Evolutionary conservation across 2,888 invertebrate genomes (phyloP), one percentile per base, ranked within the genome.

Genomic region (Scaptomyza reducta): DNA sequence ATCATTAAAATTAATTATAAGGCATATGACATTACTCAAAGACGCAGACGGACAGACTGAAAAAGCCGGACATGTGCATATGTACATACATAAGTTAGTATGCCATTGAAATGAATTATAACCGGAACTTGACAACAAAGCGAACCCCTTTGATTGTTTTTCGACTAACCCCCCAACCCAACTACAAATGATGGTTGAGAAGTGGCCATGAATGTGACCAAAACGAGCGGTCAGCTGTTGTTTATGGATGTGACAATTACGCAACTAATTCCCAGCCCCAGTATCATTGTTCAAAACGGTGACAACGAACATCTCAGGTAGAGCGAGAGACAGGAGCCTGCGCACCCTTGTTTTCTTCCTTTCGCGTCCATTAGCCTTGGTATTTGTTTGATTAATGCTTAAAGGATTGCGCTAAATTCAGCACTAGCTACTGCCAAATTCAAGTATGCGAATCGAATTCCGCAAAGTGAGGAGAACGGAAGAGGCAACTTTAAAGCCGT

Each of bases 1-100:
- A 78, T 87, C 75, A 82, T 87, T 87, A 80, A 80, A 69, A 41
- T 68, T 75, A 84, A 87, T 81, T 55, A 64, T 65, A 69, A 51
- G 64, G 62, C 64, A 58, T 40, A 16, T 6, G 10, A 9, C 35
- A 10, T 1, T 14, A 25, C 27, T 45, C 45, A 57, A 63, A 60
- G 54, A 51, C 61, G 64, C 46, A 46, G 57, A 31, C 53, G 18
- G 63, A 42, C 22, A 10, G 18, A 31, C 18, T 18, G 33, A 33
- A 7, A 10, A 10, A 31, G 38, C 22, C 58, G 42, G 31, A 58
- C 58, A 31, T 10, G 10, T 10, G 31, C 31, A 31, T 10, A 31
- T 10, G 31, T 9, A 31, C 31, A 31, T 9, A 31, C 10, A 38
- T 44, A 59, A 33, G 25, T 47, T 29, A 40, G 35, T 29, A 22